phyloP scores from a whole-genome alignment of 2,113 vertebrate species.

The Chionomys nivalis region DNA sequence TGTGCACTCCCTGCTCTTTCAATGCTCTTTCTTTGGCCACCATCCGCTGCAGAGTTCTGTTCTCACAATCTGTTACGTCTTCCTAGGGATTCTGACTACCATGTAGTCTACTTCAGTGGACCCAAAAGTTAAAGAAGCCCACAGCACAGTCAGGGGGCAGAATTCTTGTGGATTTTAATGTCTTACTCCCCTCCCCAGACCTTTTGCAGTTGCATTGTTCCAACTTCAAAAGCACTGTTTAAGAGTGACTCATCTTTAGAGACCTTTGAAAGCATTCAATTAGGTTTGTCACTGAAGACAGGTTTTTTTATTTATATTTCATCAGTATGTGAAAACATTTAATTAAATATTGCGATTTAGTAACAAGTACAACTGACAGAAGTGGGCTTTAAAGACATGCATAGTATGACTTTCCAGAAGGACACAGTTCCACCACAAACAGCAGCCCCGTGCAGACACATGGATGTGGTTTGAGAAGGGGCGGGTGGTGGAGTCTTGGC shows the following conservation, averaged over 20 bases:
- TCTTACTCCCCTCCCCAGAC: background rate
- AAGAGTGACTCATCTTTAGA: constrained; percentile 13
- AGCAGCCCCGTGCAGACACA: background rate
- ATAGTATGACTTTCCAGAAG: background rate
- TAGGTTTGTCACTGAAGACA: background rate
- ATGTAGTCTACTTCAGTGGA: background rate
- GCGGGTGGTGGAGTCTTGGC: no score
- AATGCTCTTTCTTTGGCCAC: background rate
- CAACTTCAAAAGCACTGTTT: background rate
- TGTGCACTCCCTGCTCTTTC: background rate
- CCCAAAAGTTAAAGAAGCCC: background rate
- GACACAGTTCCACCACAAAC: background rate
- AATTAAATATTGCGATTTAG: constrained; percentile 18
- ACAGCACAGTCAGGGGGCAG: background rate
- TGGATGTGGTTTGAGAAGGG: background rate
- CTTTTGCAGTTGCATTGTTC: background rate
- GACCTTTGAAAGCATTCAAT: constrained; percentile 47
- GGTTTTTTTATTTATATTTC: constrained; percentile 32
- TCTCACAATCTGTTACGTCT: background rate
- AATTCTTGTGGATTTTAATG: constrained; percentile 36
- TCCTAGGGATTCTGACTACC: background rate
- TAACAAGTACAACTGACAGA: background rate
- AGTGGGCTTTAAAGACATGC: background rate
- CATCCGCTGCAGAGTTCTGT: background rate
- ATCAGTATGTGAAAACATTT: background rate